Evolutionary conservation across 2,888 invertebrate species (phyloP).

Genomic region (Polymixis lichenea): DNA sequence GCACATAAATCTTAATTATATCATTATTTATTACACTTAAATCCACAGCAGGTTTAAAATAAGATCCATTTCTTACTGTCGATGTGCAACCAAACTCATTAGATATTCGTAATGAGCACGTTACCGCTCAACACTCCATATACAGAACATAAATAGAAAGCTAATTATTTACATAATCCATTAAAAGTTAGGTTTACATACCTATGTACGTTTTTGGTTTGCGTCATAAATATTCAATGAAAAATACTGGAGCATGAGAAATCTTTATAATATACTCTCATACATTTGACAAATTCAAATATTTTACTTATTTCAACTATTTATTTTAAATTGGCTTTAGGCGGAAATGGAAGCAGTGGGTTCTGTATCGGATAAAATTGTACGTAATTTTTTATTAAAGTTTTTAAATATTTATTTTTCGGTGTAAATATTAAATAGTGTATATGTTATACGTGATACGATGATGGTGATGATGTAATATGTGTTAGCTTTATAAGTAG

Average conservation of each 20-base stretch:
- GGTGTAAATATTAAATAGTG: constrained; percentile 22
- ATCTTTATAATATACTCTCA: constrained; percentile 25
- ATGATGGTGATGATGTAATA: too few species aligned
- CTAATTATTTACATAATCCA: constrained; percentile 68
- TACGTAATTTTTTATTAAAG: not conserved
- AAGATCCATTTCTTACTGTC: constrained; percentile 43
- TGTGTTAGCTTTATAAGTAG: too few species aligned
- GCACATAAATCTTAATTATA: constrained; percentile 48
- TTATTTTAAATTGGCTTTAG: constrained; percentile 25
- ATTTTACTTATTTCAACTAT: constrained; percentile 21
- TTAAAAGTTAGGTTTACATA: constrained; percentile 57
- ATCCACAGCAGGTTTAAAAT: constrained; percentile 25
- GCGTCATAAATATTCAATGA: constrained; percentile 54
- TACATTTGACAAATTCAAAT: constrained; percentile 42
- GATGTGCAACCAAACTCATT: constrained; percentile 57
- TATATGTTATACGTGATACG: too few species aligned
- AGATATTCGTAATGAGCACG: constrained; percentile 64
- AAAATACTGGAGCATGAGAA: constrained; percentile 45
- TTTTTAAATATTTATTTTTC: constrained; percentile 21
- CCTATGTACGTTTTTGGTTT: constrained; percentile 44
- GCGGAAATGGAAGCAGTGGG: not conserved
- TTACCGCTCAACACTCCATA: constrained; percentile 55
- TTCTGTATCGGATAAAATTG: constrained; percentile 9
- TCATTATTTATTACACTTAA: constrained; percentile 35
- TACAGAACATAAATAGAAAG: constrained; percentile 69